Evolutionary conservation across 2,888 invertebrate genomes (phyloP).

Genomic region (Ashinkailepas kermadecensis): DNA sequence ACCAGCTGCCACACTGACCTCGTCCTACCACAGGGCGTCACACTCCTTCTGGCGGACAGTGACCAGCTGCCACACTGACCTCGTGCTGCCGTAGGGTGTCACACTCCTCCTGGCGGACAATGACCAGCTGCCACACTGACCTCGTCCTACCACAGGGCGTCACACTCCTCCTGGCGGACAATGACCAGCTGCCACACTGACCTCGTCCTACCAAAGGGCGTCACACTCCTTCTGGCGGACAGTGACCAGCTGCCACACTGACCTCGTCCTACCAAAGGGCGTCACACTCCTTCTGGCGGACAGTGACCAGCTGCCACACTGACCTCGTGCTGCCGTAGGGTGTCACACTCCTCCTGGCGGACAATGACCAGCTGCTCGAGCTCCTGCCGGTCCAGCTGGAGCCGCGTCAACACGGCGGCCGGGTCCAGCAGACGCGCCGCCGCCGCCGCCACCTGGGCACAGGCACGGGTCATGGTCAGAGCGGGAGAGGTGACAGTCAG

Average conservation of each 20-base stretch:
- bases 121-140: slow-evolving; percentile 51
- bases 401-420: slow-evolving; percentile 39
- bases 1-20: no score
- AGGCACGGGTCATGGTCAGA: no score
- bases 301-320: slow-evolving; percentile 48
- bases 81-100: neutral
- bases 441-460: neutral
- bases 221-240: slow-evolving; percentile 40
- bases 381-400: slow-evolving; percentile 59
- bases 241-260: slow-evolving; percentile 48
- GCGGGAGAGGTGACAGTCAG: no score
- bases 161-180: slow-evolving; percentile 40
- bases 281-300: slow-evolving; percentile 40
- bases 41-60: no score
- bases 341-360: slow-evolving; percentile 44
- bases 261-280: slow-evolving; percentile 39
- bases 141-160: neutral
- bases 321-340: slow-evolving; percentile 58
- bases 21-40: no score
- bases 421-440: slow-evolving; percentile 24
- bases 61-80: no score
- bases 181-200: slow-evolving; percentile 50
- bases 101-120: slow-evolving; percentile 41
- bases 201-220: slow-evolving; percentile 34
- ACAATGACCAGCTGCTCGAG: slow-evolving; percentile 55